Conservation (phyloP, 1,140 invertebrate species). For the Ostrea edulis region DNA sequence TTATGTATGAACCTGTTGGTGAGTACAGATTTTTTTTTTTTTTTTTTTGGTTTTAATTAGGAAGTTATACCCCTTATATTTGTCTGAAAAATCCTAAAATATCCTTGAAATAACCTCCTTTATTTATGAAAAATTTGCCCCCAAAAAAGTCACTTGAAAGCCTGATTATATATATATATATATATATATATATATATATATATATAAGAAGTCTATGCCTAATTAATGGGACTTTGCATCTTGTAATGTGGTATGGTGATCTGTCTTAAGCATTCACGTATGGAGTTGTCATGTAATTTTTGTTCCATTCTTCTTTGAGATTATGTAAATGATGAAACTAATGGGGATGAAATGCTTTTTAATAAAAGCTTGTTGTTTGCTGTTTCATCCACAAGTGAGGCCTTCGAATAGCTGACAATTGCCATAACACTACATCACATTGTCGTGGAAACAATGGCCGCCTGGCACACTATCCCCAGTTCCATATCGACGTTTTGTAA, state of each 20-base stretch:
- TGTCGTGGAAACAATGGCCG: slow-evolving; percentile 37
- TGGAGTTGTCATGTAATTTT: slow-evolving; percentile 3
- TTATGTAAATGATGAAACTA: slow-evolving; percentile 34
- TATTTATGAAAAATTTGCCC: too few relatives aligned
- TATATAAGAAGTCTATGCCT: neutral
- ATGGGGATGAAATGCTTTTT: slow-evolving; percentile 38
- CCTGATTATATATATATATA: too few relatives aligned
- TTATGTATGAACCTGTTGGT: too few relatives aligned
- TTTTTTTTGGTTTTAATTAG: too few relatives aligned
- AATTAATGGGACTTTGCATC: neutral
- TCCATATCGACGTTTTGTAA: slow-evolving; percentile 37
- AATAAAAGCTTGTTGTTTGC: slow-evolving; percentile 37
- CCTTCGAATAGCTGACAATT: slow-evolving; percentile 36
- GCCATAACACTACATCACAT: slow-evolving; percentile 36
- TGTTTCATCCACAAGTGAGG: slow-evolving; percentile 36
- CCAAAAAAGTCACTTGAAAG: too few relatives aligned
- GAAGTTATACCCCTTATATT: too few relatives aligned
- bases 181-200: too few relatives aligned
- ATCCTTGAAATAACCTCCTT: too few relatives aligned
- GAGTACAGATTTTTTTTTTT: too few relatives aligned
- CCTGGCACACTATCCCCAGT: slow-evolving; percentile 19
- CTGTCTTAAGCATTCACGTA: neutral
- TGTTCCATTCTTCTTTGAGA: slow-evolving; percentile 28
- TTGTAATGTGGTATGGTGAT: neutral
- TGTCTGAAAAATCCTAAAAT: too few relatives aligned